A percentile compares a stretch with the other conserved stretches of the same genome.
These are phyloP conservation scores for Chrysolina americana DNA, from an alignment of 2,888 invertebrate species.

Conservation along the genomic window DNA sequence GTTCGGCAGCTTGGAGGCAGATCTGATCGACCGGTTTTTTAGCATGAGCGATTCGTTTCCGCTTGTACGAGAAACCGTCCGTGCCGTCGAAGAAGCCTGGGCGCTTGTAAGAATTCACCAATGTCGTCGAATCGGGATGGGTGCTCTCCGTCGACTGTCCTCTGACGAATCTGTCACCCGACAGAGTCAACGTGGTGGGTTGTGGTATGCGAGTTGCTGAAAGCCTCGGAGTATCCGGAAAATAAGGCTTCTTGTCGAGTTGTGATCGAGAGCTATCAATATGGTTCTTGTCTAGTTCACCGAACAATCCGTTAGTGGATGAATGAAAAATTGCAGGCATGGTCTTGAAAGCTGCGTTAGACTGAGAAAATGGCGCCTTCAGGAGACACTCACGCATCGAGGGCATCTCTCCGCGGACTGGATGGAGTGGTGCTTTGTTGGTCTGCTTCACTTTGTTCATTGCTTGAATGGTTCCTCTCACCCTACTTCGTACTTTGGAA, in stretches of 20 bases:
- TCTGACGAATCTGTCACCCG: constrained; percentile 84
- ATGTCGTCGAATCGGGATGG: constrained; percentile 83
- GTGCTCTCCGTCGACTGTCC: constrained; percentile 87
- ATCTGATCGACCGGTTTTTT: constrained; percentile 57
- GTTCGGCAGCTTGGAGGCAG: constrained; percentile 69
- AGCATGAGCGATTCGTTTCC: constrained; percentile 90
- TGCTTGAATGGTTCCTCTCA: too few relatives aligned
- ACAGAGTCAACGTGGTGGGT: constrained; percentile 92
- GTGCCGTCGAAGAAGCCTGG: constrained; percentile 76
- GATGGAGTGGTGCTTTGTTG: constrained; percentile 49
- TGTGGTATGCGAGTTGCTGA: constrained; percentile 86
- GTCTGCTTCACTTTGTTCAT: constrained; percentile 76
- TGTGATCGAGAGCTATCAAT: constrained; percentile 69
- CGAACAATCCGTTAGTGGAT: constrained; percentile 60
- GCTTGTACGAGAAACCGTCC: constrained; percentile 68
- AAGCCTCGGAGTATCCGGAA: constrained; percentile 80
- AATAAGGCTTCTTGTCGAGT: constrained; percentile 69
- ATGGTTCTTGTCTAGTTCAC: constrained; percentile 66
- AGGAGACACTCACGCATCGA: constrained; percentile 62
- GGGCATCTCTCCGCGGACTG: constrained; percentile 62
- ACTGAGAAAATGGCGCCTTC: constrained; percentile 64
- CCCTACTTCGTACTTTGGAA: too few relatives aligned
- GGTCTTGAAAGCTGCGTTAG: constrained; percentile 60
- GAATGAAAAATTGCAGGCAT: constrained; percentile 58
- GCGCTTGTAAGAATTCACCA: constrained; percentile 72